Base-by-base conservation (phyloP, 2,888 invertebrate genomes). In the Neelides folsomi region DNA sequence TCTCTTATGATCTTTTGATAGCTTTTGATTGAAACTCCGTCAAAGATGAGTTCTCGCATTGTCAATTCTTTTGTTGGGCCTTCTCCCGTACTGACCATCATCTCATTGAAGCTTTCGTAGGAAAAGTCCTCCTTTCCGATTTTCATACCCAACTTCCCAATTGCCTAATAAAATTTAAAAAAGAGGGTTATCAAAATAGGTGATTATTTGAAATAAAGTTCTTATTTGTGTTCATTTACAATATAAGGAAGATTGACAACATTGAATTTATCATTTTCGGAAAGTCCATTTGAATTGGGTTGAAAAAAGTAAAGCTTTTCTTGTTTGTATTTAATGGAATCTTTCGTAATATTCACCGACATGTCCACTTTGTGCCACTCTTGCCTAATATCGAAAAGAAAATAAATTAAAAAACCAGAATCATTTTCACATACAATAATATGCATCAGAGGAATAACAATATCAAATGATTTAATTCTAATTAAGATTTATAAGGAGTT, bases 251-350 rank as follows among this genome's bases (percentile, higher is more conserved):
- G 66, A 60, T 72, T 71, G 13, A 69, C 55, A 8, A 69, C 67
- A 0, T 67, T 66, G 52, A 71, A 66, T n/a, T 59, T 55, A 35
- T 70, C 70, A 15, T 64, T 57, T 36, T 64, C 64, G 34, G 55
- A 59, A 34, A 70, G 67, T 37, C 60, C 58, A 1, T 68, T 70
- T 2, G 71, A 71, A 1, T 67, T 64, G 5, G 65, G 64, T 5
- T 66, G 58, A 58, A 71, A 72, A 37, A 60, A 57, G 51, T 68
- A 72, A 12, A 65, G 63, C 40, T 67, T 64, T 8, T 64, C 65
- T 60, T 71, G 70, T 47, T 66, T 64, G 62, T 70, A 72, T 3
- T 66, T 58, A 16, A 72, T 66, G 2, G 70, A 69, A 3, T 69
- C 71, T 55, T 69, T 69, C 35, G 53, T 59, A 15, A 65, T 62